A percentile compares a stretch with the other conserved stretches of the same genome.
These are phyloP conservation scores for Drosophila histrio DNA, from an alignment of 2,888 invertebrate species.

Conservation along the genomic window DNA sequence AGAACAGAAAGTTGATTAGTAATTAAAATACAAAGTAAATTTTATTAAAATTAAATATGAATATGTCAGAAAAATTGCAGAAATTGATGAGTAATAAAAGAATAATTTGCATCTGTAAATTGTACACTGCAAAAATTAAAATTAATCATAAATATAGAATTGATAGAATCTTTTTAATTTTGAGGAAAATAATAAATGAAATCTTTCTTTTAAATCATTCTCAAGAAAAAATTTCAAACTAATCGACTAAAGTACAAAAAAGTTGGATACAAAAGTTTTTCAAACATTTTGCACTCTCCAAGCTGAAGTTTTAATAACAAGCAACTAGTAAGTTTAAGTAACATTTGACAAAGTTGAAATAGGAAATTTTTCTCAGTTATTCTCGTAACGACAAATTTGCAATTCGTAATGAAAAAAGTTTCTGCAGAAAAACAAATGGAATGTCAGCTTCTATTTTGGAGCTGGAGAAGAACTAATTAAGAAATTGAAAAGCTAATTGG, in stretches of 20 bases:
- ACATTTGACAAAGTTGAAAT: not conserved
- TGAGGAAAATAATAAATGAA: too few species aligned
- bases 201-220: too few species aligned
- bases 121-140: not conserved
- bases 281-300: not conserved
- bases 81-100: not conserved
- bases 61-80: too few species aligned
- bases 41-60: too few species aligned
- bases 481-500: conserved; percentile 13
- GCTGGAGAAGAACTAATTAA: conserved; percentile 5
- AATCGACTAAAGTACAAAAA: not conserved
- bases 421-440: not conserved
- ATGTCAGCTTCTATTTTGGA: not conserved
- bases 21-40: not conserved
- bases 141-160: too few species aligned
- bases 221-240: not conserved
- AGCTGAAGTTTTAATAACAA: not conserved
- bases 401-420: conserved; percentile 6
- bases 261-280: not conserved
- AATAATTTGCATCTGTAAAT: not conserved
- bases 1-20: too few species aligned
- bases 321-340: not conserved
- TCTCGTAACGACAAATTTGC: not conserved
- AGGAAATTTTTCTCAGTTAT: not conserved
- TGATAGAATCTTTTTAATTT: too few species aligned